Percentiles rank a stretch among this genome's conserved stretches.
Evolutionary conservation across 2,888 invertebrate species (phyloP).

Genomic region (Ellobium chinense): DNA sequence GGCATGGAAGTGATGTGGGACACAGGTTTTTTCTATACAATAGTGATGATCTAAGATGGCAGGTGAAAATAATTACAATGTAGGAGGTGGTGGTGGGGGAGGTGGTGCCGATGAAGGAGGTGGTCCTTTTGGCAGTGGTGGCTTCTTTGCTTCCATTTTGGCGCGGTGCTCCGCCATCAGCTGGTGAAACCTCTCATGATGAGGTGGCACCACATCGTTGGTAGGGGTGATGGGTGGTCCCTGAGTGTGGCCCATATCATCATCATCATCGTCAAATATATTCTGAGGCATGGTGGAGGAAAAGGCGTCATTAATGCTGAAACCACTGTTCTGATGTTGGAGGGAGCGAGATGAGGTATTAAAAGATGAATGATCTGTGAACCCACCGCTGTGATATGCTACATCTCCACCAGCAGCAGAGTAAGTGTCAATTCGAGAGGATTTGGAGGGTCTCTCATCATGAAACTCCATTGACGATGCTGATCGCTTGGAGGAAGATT

Average conservation of each 20-base stretch:
- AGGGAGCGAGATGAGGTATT: constrained; percentile 1
- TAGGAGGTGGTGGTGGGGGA: constrained; percentile 20
- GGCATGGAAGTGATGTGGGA: too few relatives aligned
- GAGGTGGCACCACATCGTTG: constrained; percentile 13
- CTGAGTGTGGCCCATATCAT: constrained; percentile 4
- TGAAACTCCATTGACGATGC: constrained; percentile 18
- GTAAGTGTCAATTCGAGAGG: constrained; percentile 6
- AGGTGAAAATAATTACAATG: too few relatives aligned
- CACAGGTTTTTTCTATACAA: too few relatives aligned
- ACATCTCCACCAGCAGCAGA: not conserved
- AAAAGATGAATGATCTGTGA: not conserved
- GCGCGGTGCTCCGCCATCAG: constrained; percentile 20
- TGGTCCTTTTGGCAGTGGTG: not conserved
- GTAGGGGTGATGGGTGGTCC: constrained; percentile 25
- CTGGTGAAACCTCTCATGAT: constrained; percentile 25
- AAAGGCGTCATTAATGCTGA: constrained; percentile 45
- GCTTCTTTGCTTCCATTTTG: not conserved
- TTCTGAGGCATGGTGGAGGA: constrained; percentile 42
- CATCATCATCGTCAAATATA: constrained; percentile 42
- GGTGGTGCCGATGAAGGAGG: not conserved
- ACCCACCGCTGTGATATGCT: not conserved
- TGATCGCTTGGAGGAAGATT: constrained; percentile 29
- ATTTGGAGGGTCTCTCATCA: constrained; percentile 35
- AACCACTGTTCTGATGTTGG: constrained; percentile 39
- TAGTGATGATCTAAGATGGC: too few relatives aligned